phyloP scores from a whole-genome alignment of 2,888 invertebrate species.

The Meandrusa payeni region DNA sequence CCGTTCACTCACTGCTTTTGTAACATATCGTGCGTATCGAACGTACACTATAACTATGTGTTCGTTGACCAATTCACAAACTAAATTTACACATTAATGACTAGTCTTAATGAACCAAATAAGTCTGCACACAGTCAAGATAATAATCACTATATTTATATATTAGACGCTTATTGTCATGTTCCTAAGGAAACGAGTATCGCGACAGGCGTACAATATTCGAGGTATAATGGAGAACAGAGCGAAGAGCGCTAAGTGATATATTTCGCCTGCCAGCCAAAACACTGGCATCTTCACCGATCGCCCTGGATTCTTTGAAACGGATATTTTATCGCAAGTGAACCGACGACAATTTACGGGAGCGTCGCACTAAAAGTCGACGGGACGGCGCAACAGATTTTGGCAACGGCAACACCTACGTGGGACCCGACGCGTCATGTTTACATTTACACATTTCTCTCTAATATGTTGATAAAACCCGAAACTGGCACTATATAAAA shows the following conservation, averaged over 20 bases:
- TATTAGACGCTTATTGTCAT: constrained; percentile 51
- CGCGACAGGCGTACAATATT: constrained; percentile 46
- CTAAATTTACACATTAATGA: neutral
- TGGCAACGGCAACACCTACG: constrained; percentile 59
- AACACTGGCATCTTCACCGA: constrained; percentile 46
- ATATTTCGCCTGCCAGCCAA: constrained; percentile 41
- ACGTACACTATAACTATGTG: too few relatives aligned
- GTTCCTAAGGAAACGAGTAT: constrained; percentile 49
- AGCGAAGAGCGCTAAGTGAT: constrained; percentile 38
- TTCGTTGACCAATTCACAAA: constrained; percentile 20
- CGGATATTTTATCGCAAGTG: constrained; percentile 33
- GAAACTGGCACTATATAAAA: too few relatives aligned
- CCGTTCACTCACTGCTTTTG: too few relatives aligned
- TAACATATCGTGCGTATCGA: too few relatives aligned
- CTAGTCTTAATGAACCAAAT: constrained; percentile 21
- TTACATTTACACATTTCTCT: constrained; percentile 42
- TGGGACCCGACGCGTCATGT: constrained; percentile 44
- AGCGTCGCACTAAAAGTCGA: constrained; percentile 43
- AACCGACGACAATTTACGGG: constrained; percentile 45
- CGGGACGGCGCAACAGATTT: constrained; percentile 60
- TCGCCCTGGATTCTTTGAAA: constrained; percentile 15
- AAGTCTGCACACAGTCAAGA: constrained; percentile 12
- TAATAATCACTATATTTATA: neutral
- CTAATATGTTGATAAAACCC: constrained; percentile 34
- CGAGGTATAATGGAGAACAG: constrained; percentile 44